Conservation (phyloP, 1,140 invertebrate genomes). For the Tetramorium simillimum region DNA sequence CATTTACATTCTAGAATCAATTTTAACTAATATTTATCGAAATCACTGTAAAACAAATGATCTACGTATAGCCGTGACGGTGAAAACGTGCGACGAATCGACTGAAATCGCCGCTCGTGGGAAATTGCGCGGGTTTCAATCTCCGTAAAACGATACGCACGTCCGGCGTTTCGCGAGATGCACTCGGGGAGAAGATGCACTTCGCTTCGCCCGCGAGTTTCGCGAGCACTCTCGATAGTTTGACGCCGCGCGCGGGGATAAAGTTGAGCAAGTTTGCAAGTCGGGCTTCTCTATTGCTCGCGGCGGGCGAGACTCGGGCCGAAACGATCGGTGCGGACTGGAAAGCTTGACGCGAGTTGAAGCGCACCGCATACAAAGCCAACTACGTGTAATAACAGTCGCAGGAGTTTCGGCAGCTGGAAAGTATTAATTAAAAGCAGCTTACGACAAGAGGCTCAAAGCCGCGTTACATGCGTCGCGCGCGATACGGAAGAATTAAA, state of each 20-base stretch:
- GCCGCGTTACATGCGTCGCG: background rate
- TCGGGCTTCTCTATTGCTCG: constrained; percentile 1
- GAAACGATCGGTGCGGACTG: background rate
- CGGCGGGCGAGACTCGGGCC: background rate
- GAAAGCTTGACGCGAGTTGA: constrained; percentile 28
- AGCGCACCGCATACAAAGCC: constrained; percentile 16
- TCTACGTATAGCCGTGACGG: background rate
- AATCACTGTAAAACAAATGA: background rate
- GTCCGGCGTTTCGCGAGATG: background rate
- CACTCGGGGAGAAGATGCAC: background rate
- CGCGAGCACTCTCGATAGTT: constrained; percentile 34
- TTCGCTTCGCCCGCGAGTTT: background rate
- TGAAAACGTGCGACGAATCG: background rate
- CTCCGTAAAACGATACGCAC: constrained; percentile 14
- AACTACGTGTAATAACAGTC: background rate
- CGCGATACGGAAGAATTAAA: background rate
- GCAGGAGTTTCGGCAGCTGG: background rate
- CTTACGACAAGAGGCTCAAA: background rate
- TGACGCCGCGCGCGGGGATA: background rate
- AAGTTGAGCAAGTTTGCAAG: constrained; percentile 46
- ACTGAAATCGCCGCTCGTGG: background rate
- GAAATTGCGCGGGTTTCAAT: constrained; percentile 1
- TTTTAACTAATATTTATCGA: background rate
- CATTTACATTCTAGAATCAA: background rate
- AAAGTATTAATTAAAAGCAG: constrained; percentile 32